Conservation (phyloP, 2,113 vertebrate species). For the Cavia aperea region DNA sequence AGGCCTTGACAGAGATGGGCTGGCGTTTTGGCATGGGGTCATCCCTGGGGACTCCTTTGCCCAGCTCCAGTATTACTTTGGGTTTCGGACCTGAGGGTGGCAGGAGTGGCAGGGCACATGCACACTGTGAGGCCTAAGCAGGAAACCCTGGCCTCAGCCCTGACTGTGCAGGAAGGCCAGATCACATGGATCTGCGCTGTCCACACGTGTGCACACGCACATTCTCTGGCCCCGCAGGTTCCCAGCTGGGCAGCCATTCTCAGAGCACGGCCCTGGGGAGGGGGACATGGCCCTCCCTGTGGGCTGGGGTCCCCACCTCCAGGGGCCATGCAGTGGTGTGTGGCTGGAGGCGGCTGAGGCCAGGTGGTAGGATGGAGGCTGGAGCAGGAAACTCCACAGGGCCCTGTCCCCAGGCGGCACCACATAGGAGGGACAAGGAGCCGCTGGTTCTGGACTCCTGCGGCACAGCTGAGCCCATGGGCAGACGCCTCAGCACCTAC, state of each 20-base stretch:
- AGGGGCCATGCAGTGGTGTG: background rate
- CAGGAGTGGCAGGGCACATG: background rate
- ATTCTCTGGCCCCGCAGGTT: accelerated
- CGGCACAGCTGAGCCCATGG: accelerated
- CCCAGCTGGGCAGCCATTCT: background rate
- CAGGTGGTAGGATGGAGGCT: background rate
- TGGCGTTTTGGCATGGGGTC: background rate
- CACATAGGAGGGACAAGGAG: background rate
- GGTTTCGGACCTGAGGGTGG: background rate
- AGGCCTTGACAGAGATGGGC: background rate
- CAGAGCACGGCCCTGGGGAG: background rate
- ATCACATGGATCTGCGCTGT: no score
- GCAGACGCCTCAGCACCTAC: background rate
- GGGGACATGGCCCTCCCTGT: background rate
- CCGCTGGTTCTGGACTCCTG: background rate
- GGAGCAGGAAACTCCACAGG: background rate
- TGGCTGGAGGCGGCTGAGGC: background rate
- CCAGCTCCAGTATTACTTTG: background rate
- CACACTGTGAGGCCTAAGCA: no score
- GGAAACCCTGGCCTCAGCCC: no score
- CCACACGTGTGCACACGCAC: background rate
- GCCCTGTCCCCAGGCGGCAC: background rate
- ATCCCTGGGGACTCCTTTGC: background rate
- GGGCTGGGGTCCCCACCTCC: background rate
- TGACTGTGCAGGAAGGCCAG: no score